Evolutionary conservation across 35 echinoderm and acorn worm species (phyloP).

Genomic region (Acanthaster planci): DNA sequence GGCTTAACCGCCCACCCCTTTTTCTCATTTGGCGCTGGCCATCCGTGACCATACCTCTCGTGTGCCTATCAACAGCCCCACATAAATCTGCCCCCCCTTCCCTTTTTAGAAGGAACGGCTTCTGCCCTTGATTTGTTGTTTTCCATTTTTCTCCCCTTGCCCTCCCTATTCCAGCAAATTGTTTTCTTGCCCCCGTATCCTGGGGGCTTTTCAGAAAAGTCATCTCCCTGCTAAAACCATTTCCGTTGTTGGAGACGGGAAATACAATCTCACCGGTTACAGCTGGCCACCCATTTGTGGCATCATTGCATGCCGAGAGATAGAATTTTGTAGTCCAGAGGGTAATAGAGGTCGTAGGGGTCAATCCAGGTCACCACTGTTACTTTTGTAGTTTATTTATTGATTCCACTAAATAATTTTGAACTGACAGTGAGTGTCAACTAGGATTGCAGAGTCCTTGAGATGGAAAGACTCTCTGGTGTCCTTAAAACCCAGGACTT

Average conservation of each 20-base stretch:
- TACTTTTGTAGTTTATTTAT: neutral
- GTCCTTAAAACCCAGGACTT: too few relatives aligned
- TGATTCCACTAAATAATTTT: neutral
- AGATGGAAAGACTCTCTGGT: too few relatives aligned
- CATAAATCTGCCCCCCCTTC: neutral
- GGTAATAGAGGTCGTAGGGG: conserved; percentile 5
- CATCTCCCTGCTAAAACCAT: neutral
- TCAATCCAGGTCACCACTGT: neutral
- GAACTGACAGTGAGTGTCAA: neutral
- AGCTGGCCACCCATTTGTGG: neutral
- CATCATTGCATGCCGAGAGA: neutral
- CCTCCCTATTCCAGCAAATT: neutral
- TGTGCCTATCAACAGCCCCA: neutral
- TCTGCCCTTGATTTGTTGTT: too few relatives aligned
- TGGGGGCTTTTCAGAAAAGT: neutral
- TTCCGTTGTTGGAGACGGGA: too few relatives aligned
- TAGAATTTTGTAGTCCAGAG: neutral
- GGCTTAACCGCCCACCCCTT: neutral
- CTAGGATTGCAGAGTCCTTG: too few relatives aligned
- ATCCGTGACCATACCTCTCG: neutral
- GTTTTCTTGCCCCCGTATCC: conserved; percentile 2
- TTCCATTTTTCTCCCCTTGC: too few relatives aligned
- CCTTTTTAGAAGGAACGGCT: too few relatives aligned
- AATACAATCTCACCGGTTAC: too few relatives aligned
- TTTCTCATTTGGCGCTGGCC: neutral